Conservation (phyloP, 2,797 vertebrate genomes). For the Lacerta agilis region DNA sequence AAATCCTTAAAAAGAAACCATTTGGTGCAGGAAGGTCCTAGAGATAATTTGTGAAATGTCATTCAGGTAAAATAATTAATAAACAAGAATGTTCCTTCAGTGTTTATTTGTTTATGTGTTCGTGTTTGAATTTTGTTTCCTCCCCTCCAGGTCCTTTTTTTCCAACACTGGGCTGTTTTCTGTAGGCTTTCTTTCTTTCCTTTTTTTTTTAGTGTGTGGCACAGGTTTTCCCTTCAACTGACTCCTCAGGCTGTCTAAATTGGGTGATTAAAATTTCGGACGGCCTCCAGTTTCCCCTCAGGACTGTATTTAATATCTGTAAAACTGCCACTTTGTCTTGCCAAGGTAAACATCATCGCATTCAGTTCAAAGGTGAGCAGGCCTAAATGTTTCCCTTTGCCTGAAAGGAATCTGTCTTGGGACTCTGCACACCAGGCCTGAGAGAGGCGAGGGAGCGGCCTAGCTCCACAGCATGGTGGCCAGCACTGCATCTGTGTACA, state of each 20-base stretch:
- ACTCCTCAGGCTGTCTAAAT: slow-evolving; percentile 80
- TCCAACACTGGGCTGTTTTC: slow-evolving; percentile 41
- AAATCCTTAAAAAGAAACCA: slow-evolving; percentile 60
- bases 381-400: slow-evolving; percentile 93
- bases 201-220: neutral
- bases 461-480: slow-evolving; percentile 68
- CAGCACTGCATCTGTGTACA: slow-evolving; percentile 88
- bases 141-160: slow-evolving; percentile 26
- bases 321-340: slow-evolving; percentile 96
- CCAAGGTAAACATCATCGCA: slow-evolving; percentile 98
- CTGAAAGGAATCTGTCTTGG: slow-evolving; percentile 90
- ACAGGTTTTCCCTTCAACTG: slow-evolving; percentile 58
- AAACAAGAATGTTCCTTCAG: neutral
- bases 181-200: slow-evolving; percentile 9
- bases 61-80: slow-evolving; percentile 26
- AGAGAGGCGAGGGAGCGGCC: slow-evolving; percentile 78
- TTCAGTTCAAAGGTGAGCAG: slow-evolving; percentile 98
- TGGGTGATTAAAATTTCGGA: slow-evolving; percentile 89
- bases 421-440: slow-evolving; percentile 81
- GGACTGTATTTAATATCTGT: slow-evolving; percentile 99
- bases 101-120: neutral
- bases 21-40: slow-evolving; percentile 54
- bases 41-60: slow-evolving; percentile 59
- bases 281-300: slow-evolving; percentile 88
- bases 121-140: neutral